Evolutionary conservation across 2,888 invertebrate genomes (phyloP).

Genomic region (Cryptocheilus praepositus): DNA sequence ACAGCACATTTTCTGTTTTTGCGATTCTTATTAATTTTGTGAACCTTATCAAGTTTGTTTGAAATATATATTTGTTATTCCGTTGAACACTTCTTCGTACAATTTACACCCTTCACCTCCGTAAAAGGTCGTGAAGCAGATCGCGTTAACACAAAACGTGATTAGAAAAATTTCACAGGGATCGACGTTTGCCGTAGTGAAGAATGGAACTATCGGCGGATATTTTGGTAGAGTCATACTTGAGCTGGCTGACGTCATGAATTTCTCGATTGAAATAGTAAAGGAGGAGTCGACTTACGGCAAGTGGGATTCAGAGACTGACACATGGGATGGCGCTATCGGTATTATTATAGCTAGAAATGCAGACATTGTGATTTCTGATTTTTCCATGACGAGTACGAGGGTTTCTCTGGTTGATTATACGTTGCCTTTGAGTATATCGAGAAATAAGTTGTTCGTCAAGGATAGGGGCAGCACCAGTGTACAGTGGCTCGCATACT

Average conservation of each 20-base stretch:
- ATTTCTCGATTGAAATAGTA: constrained; percentile 34
- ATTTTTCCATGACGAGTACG: constrained; percentile 49
- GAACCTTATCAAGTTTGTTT: too few species aligned
- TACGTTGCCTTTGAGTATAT: constrained; percentile 43
- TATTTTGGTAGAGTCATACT: constrained; percentile 14
- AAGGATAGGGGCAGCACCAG: constrained; percentile 27
- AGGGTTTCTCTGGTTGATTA: constrained; percentile 49
- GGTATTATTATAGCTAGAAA: constrained; percentile 27
- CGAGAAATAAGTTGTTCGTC: constrained; percentile 29
- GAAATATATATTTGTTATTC: too few species aligned
- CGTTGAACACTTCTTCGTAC: too few species aligned
- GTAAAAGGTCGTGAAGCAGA: too few species aligned
- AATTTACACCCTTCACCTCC: too few species aligned
- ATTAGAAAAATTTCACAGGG: too few species aligned
- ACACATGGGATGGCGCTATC: constrained; percentile 51
- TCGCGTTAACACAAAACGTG: too few species aligned
- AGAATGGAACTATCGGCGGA: not conserved
- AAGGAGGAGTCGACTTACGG: constrained; percentile 6
- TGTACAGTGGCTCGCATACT: constrained; percentile 52
- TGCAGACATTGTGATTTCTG: constrained; percentile 47
- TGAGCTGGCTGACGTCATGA: constrained; percentile 31
- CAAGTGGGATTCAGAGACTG: constrained; percentile 5
- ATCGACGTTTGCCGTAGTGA: not conserved
- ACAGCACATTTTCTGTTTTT: too few species aligned
- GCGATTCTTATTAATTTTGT: too few species aligned